These are phyloP conservation scores for Xanthorhoe spadicearia DNA, from an alignment of 2,888 invertebrate species.

Conservation along the genomic window DNA sequence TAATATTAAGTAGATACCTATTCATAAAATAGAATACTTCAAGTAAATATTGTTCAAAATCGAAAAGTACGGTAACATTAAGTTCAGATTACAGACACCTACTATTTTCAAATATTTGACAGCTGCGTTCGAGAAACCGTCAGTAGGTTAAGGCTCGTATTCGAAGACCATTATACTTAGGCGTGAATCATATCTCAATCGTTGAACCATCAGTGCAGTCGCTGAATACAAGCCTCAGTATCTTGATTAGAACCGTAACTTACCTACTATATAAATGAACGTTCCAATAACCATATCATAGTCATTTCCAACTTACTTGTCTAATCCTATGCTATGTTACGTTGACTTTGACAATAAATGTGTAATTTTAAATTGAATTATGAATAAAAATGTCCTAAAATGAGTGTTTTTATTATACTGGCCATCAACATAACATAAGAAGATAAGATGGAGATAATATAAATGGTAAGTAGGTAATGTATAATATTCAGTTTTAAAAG, in stretches of 20 bases:
- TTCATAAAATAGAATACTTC: slow-evolving; percentile 3
- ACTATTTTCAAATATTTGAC: no score
- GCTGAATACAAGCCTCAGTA: no score
- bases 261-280: slow-evolving; percentile 1
- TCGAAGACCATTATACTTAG: no score
- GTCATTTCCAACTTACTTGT: slow-evolving; percentile 49
- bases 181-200: no score
- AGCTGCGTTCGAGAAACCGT: no score
- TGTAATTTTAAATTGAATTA: slow-evolving; percentile 75
- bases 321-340: slow-evolving; percentile 75
- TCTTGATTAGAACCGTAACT: background rate
- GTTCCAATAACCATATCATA: slow-evolving; percentile 36
- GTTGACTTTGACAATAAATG: slow-evolving; percentile 85
- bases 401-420: slow-evolving; percentile 24
- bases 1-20: slow-evolving; percentile 2
- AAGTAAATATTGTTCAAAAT: slow-evolving; percentile 1
- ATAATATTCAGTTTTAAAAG: no score
- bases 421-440: no score
- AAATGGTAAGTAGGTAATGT: no score
- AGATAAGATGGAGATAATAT: no score
- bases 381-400: slow-evolving; percentile 65
- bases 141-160: no score
- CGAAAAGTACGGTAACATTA: background rate
- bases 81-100: background rate
- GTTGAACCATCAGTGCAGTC: no score